A percentile compares a stretch with the other conserved stretches of the same genome.
These are phyloP conservation scores for Scopus umbretta DNA, from an alignment of 2,113 vertebrate genomes.

Conservation along the genomic window DNA sequence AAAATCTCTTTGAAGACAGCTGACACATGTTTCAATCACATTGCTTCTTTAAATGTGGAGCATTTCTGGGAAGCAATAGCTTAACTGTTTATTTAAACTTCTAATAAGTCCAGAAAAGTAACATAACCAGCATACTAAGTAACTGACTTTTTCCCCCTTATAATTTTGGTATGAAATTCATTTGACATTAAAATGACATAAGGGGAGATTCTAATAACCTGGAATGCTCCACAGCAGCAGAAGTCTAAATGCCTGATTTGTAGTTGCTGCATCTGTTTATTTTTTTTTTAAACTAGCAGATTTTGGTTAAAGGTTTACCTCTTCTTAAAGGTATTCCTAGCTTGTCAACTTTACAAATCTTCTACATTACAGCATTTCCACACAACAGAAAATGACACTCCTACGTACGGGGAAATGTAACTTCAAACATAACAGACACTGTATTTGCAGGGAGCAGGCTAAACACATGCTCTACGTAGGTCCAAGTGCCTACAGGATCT, in stretches of 20 bases:
- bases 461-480: neutral
- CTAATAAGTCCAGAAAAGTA: neutral
- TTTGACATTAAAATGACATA: neutral
- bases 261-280: neutral
- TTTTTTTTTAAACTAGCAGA: neutral
- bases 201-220: neutral
- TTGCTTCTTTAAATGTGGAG: neutral
- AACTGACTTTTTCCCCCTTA: neutral
- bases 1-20: neutral
- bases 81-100: neutral
- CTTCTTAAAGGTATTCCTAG: neutral
- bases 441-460: neutral
- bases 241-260: neutral
- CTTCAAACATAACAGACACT: neutral
- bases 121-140: neutral
- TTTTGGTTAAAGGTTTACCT: neutral
- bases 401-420: neutral
- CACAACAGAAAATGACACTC: accelerated
- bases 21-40: neutral
- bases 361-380: neutral
- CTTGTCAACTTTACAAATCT: neutral
- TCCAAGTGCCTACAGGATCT: neutral
- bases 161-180: neutral
- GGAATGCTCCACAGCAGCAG: neutral
- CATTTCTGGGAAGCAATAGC: neutral